Evolutionary conservation across 2,888 invertebrate species (phyloP), one percentile per base, ranked within the genome.

Genomic region (Pinctada fucata): DNA sequence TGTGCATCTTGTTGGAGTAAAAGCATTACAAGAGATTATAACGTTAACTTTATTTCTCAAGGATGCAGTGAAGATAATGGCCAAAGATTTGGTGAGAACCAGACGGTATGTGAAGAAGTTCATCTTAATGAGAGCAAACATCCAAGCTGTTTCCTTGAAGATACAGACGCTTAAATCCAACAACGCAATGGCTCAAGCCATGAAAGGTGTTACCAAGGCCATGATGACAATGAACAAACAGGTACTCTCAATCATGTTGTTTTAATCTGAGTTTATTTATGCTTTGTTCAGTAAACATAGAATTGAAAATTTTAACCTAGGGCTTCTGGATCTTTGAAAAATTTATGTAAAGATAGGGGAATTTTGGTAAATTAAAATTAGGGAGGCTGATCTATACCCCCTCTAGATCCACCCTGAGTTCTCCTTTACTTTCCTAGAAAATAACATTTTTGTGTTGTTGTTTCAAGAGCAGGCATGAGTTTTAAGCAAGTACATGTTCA

Each of bases 11-110:
- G 31, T 31, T 31, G 31, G 31, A 31, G 31, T 31, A 31, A 31
- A 0, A 31, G 31, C 31, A 31, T 31, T 31, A 31, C 31, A 31
- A 31, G 31, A 31, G 31, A 31, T 31, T 31, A 31, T 31, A 31
- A 31, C 31, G 31, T 31, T 31, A 31, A 31, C 31, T 31, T 31
- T 31, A 31, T 31, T 31, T 31, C 31, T 31, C 31, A 31, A 97
- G 97, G 99, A 99, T 94, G 98, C 99, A 13, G 99, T 99, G 0
- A 99, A 98, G 94, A 99, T 99, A 86, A 99, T 99, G 99, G 99
- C 99, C 0, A 98, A 98, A 92, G 99, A 99, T 93, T 94, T 99
- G 85, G 99, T 99, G 4, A 95, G 99, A 85, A 99, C 99, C 0
- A 94, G 99, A 81, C 95, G 94, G 52, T 99, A 99, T 90, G 96